phyloP scores from a whole-genome alignment of 2,797 vertebrate genomes.

The Semaprochilodus insignis region DNA sequence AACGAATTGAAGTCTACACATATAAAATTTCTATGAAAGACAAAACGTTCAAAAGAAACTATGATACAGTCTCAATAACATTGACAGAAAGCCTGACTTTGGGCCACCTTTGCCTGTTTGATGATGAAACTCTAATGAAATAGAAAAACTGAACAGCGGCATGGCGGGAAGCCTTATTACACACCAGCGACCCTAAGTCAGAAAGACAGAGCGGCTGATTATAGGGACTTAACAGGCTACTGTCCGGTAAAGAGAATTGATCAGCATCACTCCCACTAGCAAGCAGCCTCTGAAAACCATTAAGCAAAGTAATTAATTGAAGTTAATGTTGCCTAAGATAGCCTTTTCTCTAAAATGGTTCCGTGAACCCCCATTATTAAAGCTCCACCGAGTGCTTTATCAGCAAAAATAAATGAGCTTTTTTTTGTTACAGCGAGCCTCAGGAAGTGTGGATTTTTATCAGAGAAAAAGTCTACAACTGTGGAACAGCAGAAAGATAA shows the following conservation, averaged over 20 bases:
- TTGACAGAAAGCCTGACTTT: not conserved
- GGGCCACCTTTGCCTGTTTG: constrained; percentile 24
- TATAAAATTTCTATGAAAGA: not conserved
- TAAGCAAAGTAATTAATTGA: constrained; percentile 77
- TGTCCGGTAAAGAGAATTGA: constrained; percentile 70
- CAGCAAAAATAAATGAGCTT: constrained; percentile 57
- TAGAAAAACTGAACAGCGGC: constrained; percentile 26
- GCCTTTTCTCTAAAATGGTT: constrained; percentile 47
- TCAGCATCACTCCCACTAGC: constrained; percentile 63
- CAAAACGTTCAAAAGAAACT: not conserved
- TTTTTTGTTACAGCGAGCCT: constrained; percentile 12
- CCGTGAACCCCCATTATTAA: constrained; percentile 58
- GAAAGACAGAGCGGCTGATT: constrained; percentile 42
- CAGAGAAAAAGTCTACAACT: constrained; percentile 27
- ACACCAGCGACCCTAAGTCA: constrained; percentile 24
- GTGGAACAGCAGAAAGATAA: constrained; percentile 39
- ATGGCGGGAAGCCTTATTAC: constrained; percentile 27
- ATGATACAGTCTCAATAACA: not conserved
- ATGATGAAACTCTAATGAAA: constrained; percentile 54
- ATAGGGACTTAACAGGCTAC: constrained; percentile 43
- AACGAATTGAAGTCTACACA: not conserved
- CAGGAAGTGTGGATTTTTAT: constrained; percentile 36
- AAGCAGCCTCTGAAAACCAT: constrained; percentile 75
- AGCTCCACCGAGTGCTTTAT: constrained; percentile 53
- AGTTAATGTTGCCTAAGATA: constrained; percentile 75